Percentiles rank a stretch among this genome's conserved stretches.
phyloP scores from a whole-genome alignment of 2,888 invertebrate species.

The Encarsia formosa region DNA sequence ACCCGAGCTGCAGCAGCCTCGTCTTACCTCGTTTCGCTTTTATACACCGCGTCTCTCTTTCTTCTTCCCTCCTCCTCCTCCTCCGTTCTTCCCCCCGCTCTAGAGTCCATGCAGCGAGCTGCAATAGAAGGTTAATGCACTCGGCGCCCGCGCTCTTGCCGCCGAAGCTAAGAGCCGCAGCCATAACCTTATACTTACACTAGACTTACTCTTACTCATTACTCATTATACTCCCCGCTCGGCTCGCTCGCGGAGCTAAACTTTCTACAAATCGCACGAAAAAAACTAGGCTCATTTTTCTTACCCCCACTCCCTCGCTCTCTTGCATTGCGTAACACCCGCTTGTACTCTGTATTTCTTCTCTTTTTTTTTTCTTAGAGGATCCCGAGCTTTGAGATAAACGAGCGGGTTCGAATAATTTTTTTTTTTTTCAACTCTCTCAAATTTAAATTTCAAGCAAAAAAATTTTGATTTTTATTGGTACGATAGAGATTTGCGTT shows the following conservation, averaged over 20 bases:
- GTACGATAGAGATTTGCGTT: too few relatives aligned
- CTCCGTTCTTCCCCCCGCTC: background rate
- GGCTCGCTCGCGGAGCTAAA: conserved; percentile 22
- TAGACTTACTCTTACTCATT: too few relatives aligned
- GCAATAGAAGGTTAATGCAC: conserved; percentile 7
- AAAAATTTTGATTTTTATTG: too few relatives aligned
- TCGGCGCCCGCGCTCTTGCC: conserved; percentile 10
- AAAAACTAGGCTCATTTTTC: background rate
- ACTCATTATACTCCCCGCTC: too few relatives aligned
- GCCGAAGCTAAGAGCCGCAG: conserved; percentile 39
- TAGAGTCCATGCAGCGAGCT: background rate
- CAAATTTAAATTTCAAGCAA: too few relatives aligned
- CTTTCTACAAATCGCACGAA: background rate
- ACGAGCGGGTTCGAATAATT: too few relatives aligned
- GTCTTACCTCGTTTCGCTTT: too few relatives aligned
- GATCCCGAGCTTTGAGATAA: too few relatives aligned
- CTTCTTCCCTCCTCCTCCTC: too few relatives aligned
- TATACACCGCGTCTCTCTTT: conserved; percentile 12
- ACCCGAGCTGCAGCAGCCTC: too few relatives aligned
- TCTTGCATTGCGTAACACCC: background rate
- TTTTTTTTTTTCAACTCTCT: too few relatives aligned
- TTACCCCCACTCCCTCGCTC: background rate
- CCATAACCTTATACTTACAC: conserved; percentile 48
- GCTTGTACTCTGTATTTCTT: background rate
- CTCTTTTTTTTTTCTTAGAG: background rate